A percentile compares a stretch with the other conserved stretches of the same genome.
These are phyloP conservation scores for Acronicta psi DNA, from an alignment of 2,888 invertebrate species.

Conservation along the genomic window DNA sequence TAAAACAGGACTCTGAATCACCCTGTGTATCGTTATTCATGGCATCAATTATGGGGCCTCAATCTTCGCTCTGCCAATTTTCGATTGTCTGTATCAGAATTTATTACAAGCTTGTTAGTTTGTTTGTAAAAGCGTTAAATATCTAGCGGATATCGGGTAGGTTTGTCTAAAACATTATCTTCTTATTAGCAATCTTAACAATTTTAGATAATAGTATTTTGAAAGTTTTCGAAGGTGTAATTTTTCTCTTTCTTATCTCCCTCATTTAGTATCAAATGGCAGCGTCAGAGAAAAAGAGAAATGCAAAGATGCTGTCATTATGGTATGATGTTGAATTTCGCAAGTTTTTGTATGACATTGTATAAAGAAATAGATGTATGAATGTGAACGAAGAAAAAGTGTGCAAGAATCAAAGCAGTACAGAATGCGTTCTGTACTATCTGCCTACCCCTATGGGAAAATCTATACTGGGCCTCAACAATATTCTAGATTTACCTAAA, in stretches of 20 bases:
- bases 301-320: too few species aligned
- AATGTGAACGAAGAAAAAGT: too few species aligned
- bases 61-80: constrained; percentile 45
- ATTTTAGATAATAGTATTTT: not conserved
- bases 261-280: too few species aligned
- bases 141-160: not conserved
- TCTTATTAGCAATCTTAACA: not conserved
- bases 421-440: too few species aligned
- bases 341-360: too few species aligned
- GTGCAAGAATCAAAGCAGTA: too few species aligned
- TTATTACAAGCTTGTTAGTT: constrained; percentile 9
- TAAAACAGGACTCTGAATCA: constrained; percentile 57
- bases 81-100: constrained; percentile 35
- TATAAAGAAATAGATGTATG: too few species aligned
- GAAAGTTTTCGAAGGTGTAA: too few species aligned
- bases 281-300: too few species aligned
- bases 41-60: constrained; percentile 42
- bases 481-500: not conserved
- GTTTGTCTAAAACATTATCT: not conserved
- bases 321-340: too few species aligned
- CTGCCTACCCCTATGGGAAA: too few species aligned
- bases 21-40: constrained; percentile 39
- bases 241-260: too few species aligned
- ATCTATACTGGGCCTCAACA: not conserved
- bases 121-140: not conserved